Evolutionary conservation across 2,113 vertebrate species (phyloP).

Genomic region (Epinephelus lanceolatus): DNA sequence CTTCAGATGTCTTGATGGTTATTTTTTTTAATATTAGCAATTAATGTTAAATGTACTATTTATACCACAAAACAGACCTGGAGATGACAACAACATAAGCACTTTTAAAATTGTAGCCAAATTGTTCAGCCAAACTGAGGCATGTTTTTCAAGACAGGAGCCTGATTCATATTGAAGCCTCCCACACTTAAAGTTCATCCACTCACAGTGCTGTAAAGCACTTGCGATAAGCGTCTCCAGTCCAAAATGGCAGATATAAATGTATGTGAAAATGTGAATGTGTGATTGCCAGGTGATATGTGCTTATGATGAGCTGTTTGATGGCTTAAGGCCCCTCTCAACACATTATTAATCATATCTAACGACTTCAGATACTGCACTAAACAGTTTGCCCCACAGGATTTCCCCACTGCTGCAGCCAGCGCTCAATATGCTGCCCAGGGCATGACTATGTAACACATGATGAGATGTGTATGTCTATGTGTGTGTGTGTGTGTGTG

Average conservation of each 20-base stretch:
- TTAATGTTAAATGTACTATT: neutral
- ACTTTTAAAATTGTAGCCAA: neutral
- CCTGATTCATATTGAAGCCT: neutral
- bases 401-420: constrained; percentile 71
- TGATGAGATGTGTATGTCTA: constrained; percentile 42
- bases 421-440: constrained; percentile 78
- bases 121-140: neutral
- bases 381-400: constrained; percentile 80
- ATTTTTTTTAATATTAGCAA: too few relatives aligned
- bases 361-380: constrained; percentile 79
- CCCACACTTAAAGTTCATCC: constrained; percentile 24
- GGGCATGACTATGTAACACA: constrained; percentile 71
- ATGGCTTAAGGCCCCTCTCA: constrained; percentile 65
- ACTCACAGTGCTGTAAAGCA: constrained; percentile 2
- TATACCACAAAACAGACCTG: neutral
- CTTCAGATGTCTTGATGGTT: neutral
- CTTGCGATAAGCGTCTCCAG: constrained; percentile 34
- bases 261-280: constrained; percentile 56
- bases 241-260: constrained; percentile 63
- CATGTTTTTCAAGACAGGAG: neutral
- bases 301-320: constrained; percentile 73
- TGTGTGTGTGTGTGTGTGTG: constrained; percentile 19
- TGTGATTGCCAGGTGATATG: constrained; percentile 72
- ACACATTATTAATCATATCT: constrained; percentile 80
- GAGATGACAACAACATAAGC: neutral